phyloP scores from a whole-genome alignment of 2,888 invertebrate genomes.

The Ormyrus nitidulus region DNA sequence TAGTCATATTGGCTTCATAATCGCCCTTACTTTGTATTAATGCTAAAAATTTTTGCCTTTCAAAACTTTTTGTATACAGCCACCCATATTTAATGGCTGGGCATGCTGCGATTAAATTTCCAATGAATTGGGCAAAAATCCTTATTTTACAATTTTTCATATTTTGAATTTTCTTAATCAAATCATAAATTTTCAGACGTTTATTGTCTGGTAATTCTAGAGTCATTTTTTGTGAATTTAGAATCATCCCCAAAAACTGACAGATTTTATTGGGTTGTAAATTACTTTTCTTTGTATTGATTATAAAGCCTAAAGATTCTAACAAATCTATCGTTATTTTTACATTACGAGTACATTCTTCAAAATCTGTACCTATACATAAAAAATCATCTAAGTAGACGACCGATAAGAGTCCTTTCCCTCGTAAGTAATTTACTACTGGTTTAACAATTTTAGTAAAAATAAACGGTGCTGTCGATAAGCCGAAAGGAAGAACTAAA shows the following conservation, averaged over 20 bases:
- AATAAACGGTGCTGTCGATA: not conserved
- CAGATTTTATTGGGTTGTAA: not conserved
- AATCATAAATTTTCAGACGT: no score
- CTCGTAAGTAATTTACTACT: not conserved
- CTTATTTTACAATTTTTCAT: no score
- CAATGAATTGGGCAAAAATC: not conserved
- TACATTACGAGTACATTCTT: not conserved
- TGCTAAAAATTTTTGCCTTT: not conserved
- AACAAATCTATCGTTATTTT: not conserved
- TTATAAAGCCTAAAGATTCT: not conserved
- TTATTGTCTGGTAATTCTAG: not conserved
- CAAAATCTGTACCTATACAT: not conserved
- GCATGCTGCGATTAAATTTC: not conserved
- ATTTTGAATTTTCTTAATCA: no score
- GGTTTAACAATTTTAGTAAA: slow-evolving; percentile 7
- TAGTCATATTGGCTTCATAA: not conserved
- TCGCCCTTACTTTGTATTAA: not conserved
- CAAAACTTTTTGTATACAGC: not conserved
- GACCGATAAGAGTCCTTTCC: not conserved
- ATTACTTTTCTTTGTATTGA: not conserved
- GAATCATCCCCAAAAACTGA: not conserved
- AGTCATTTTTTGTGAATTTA: not conserved
- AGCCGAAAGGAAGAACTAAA: not conserved
- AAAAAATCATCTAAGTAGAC: not conserved
- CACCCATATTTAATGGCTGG: not conserved